Conservation (phyloP, 37 sponge, comb jelly and placozoan genomes). For the Lycopodina hypogea region DNA sequence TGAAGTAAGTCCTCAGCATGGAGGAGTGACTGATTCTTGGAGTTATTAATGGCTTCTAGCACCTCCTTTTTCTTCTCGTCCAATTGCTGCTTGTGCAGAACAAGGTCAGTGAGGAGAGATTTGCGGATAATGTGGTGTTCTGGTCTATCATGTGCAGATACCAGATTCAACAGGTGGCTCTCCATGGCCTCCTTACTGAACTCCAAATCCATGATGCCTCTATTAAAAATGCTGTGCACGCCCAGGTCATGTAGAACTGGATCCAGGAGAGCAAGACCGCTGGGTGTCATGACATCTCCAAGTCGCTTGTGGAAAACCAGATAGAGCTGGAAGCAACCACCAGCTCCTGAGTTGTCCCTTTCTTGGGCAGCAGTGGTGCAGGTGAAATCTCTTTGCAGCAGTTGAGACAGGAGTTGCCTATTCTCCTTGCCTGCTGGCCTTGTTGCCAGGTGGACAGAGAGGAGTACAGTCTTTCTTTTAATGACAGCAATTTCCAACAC, state of each 20-base stretch:
- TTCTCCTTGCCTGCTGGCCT: not conserved
- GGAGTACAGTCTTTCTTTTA: not conserved
- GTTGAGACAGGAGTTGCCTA: not conserved
- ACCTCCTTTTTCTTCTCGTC: conserved; percentile 8
- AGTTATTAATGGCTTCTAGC: not conserved
- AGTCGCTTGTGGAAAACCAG: conserved; percentile 23
- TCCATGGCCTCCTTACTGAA: conserved; percentile 38
- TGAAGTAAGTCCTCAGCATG: not conserved
- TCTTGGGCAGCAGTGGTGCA: not conserved
- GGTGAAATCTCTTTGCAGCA: conserved; percentile 13
- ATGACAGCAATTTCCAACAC: not conserved
- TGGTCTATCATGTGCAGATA: conserved; percentile 29
- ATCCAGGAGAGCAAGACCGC: not conserved
- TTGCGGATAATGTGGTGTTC: conserved; percentile 28
- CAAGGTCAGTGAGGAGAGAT: conserved; percentile 52
- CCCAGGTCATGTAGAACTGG: not conserved
- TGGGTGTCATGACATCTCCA: not conserved
- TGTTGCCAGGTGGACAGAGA: not conserved
- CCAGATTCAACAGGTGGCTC: conserved; percentile 25
- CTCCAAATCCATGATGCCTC: conserved; percentile 32
- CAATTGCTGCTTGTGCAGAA: conserved; percentile 49
- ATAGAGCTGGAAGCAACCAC: conserved; percentile 19
- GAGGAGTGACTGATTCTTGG: conserved; percentile 11
- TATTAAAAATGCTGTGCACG: not conserved
- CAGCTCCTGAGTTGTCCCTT: not conserved